Conservation (phyloP, 1,140 invertebrate species). For the Campoletis sonorensis region DNA sequence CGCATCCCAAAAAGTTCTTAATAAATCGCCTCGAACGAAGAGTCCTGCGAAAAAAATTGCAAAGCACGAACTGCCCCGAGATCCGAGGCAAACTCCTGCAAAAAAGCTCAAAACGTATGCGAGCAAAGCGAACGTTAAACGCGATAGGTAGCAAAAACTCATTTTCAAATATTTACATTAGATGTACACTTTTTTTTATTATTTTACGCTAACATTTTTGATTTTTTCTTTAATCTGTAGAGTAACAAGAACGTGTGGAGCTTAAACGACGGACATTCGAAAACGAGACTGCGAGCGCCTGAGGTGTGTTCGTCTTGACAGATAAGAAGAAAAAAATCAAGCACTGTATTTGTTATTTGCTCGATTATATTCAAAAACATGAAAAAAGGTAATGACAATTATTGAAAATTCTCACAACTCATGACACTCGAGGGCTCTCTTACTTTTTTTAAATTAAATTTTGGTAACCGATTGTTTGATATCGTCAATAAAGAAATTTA, state of each 20-base stretch:
- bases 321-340: not conserved
- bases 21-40: constrained; percentile 51
- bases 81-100: not conserved
- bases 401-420: not conserved
- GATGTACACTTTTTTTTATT: not conserved
- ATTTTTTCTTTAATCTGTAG: not conserved
- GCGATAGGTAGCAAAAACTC: constrained; percentile 29
- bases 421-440: not conserved
- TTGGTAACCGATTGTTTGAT: not conserved
- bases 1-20: constrained; percentile 9
- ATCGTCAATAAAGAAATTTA: constrained; percentile 13
- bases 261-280: constrained; percentile 10
- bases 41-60: constrained; percentile 59
- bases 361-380: not conserved
- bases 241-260: constrained; percentile 3
- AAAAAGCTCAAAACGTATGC: constrained; percentile 40
- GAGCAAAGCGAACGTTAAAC: constrained; percentile 41
- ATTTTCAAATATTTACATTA: not conserved
- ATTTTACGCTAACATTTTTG: constrained; percentile 7
- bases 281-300: constrained; percentile 6
- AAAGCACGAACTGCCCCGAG: constrained; percentile 50
- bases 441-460: not conserved
- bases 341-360: not conserved
- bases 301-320: not conserved
- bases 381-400: not conserved